A percentile compares a stretch with the other conserved stretches of the same genome.
Conservation (phyloP, 2,888 invertebrate genomes). For the Papilio demoleus region DNA sequence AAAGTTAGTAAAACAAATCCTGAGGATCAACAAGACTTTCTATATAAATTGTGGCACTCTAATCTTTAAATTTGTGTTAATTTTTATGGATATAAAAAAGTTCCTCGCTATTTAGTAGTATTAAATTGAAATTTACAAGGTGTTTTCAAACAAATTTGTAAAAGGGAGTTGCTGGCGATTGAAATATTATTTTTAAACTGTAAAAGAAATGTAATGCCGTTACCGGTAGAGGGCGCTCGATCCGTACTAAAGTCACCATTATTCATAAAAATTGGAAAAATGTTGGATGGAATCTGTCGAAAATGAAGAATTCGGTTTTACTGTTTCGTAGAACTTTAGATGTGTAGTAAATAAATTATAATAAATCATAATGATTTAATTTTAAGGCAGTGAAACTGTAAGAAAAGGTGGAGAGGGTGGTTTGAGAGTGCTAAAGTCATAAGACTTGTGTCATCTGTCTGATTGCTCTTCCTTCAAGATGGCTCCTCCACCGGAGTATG, state of each 20-base stretch:
- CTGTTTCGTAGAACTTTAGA: slow-evolving; percentile 72
- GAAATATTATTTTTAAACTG: slow-evolving; percentile 34
- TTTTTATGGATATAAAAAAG: too few relatives aligned
- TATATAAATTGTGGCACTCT: too few relatives aligned
- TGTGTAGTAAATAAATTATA: slow-evolving; percentile 66
- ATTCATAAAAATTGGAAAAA: slow-evolving; percentile 69
- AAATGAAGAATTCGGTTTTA: slow-evolving; percentile 76
- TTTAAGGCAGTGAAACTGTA: slow-evolving; percentile 64
- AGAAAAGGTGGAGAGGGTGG: slow-evolving; percentile 66
- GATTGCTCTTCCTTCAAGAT: slow-evolving; percentile 85
- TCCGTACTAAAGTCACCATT: slow-evolving; percentile 44
- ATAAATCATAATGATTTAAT: slow-evolving; percentile 70
- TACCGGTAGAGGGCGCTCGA: slow-evolving; percentile 48
- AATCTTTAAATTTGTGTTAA: too few relatives aligned
- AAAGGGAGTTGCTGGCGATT: slow-evolving; percentile 43
- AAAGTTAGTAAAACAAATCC: too few relatives aligned
- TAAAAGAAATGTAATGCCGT: slow-evolving; percentile 12
- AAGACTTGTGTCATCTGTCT: slow-evolving; percentile 84
- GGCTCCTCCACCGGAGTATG: slow-evolving; percentile 91
- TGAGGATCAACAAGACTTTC: too few relatives aligned
- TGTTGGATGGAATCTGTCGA: slow-evolving; percentile 76
- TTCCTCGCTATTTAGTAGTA: too few relatives aligned
- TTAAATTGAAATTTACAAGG: too few relatives aligned
- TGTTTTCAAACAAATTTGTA: not conserved
- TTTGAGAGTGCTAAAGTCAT: slow-evolving; percentile 78